Percentiles rank a stretch among this genome's conserved stretches.
Evolutionary conservation across 1,140 invertebrate species (phyloP).

Genomic region (Theocolax elegans): DNA sequence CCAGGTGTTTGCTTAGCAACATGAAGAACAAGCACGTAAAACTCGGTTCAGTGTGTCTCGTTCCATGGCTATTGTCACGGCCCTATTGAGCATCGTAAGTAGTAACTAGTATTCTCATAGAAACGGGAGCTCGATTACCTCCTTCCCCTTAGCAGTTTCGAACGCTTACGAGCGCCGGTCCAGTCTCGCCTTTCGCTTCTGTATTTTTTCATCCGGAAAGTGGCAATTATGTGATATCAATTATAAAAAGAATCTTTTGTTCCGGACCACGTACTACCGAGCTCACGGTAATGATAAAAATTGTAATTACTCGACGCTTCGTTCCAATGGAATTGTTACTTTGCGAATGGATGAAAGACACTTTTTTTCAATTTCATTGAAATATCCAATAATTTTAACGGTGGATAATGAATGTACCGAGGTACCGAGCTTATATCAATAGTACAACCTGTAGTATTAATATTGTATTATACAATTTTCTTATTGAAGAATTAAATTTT

Average conservation of each 20-base stretch:
- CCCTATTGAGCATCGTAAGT: constrained; percentile 33
- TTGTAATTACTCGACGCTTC: neutral
- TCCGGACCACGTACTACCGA: neutral
- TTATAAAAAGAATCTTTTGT: constrained; percentile 20
- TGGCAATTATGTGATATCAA: constrained; percentile 12
- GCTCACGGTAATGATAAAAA: constrained; percentile 3
- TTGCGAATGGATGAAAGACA: neutral
- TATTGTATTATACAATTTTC: too few species aligned
- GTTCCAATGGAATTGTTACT: neutral
- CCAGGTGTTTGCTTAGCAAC: constrained; percentile 35
- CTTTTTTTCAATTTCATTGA: neutral
- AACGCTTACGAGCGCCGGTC: too few species aligned
- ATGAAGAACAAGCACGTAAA: constrained; percentile 4
- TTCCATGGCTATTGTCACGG: constrained; percentile 12
- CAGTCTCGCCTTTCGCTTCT: neutral
- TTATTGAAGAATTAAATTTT: too few species aligned
- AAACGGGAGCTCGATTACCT: constrained; percentile 21
- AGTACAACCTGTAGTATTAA: too few species aligned
- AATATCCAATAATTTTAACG: neutral
- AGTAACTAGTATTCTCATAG: constrained; percentile 33
- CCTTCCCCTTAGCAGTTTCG: too few species aligned
- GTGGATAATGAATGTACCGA: neutral
- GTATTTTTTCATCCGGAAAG: neutral
- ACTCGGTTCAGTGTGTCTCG: neutral
- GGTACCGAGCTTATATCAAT: too few species aligned